phyloP scores from a whole-genome alignment of 1,140 invertebrate species.

The Diabrotica undecimpunctata region DNA sequence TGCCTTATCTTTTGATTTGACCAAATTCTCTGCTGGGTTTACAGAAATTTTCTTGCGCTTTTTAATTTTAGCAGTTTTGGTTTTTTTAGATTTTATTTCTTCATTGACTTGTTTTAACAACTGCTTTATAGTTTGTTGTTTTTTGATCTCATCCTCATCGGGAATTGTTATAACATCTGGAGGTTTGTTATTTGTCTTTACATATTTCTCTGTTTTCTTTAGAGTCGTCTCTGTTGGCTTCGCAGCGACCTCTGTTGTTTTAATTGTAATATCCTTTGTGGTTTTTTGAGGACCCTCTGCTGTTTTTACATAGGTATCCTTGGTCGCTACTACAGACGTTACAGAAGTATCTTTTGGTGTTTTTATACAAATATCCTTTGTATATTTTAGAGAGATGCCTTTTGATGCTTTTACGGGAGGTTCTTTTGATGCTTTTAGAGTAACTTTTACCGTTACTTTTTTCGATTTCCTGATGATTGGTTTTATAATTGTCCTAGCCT shows the following conservation, averaged over 20 bases:
- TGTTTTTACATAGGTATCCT: background rate
- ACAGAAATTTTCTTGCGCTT: slow-evolving; percentile 17
- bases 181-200: background rate
- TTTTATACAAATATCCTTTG: too few relatives aligned
- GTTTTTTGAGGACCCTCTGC: slow-evolving; percentile 1
- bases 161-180: slow-evolving; percentile 3
- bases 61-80: slow-evolving; percentile 13
- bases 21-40: slow-evolving; percentile 7
- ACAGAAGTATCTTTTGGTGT: too few relatives aligned
- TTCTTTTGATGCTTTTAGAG: slow-evolving; percentile 8
- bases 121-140: slow-evolving; percentile 27
- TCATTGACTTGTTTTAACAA: slow-evolving; percentile 38
- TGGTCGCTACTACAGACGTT: background rate
- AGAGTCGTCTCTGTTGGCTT: background rate
- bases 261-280: slow-evolving; percentile 1
- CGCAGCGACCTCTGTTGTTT: background rate
- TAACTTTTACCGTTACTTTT: background rate
- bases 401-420: slow-evolving; percentile 3
- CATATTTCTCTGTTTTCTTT: slow-evolving; percentile 1
- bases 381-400: background rate
- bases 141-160: slow-evolving; percentile 21
- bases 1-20: slow-evolving; percentile 6
- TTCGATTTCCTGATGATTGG: slow-evolving; percentile 1
- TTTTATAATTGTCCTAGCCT: slow-evolving; percentile 8
- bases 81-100: slow-evolving; percentile 30